phyloP scores from a whole-genome alignment of 2,113 vertebrate genomes.

The Corvus hawaiiensis region DNA sequence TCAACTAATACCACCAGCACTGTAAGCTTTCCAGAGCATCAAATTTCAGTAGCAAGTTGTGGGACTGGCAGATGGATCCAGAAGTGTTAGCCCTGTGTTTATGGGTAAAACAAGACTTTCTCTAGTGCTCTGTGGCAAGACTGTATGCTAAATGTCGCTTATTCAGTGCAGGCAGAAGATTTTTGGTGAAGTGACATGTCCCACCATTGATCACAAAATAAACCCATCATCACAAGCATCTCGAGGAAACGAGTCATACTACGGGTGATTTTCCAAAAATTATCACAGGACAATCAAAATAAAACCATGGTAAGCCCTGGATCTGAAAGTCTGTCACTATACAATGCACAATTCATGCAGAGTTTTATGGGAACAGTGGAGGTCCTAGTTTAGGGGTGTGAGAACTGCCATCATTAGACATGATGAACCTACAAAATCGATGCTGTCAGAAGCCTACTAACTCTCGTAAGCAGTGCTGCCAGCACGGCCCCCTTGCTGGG shows the following conservation, averaged over 20 bases:
- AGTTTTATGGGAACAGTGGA: background rate
- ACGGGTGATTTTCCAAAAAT: background rate
- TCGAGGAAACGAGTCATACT: background rate
- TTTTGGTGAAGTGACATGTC: background rate
- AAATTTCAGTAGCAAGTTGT: background rate
- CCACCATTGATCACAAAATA: background rate
- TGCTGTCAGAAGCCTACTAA: no score
- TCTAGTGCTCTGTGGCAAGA: background rate
- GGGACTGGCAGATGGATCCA: background rate
- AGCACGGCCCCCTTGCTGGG: accelerated
- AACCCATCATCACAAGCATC: background rate
- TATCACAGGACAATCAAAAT: background rate
- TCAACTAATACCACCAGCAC: background rate
- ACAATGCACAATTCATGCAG: background rate
- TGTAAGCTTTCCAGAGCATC: background rate
- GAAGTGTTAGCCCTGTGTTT: background rate
- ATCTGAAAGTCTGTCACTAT: background rate
- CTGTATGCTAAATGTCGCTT: accelerated
- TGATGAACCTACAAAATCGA: background rate
- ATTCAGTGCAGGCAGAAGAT: background rate
- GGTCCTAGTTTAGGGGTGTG: no score
- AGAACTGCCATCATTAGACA: background rate
- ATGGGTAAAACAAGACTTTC: background rate
- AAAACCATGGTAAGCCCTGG: background rate
- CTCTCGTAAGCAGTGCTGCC: accelerated